These are phyloP conservation scores for Sebastes wilsoni DNA, from an alignment of 2,797 vertebrate genomes.

Conservation along the genomic window DNA sequence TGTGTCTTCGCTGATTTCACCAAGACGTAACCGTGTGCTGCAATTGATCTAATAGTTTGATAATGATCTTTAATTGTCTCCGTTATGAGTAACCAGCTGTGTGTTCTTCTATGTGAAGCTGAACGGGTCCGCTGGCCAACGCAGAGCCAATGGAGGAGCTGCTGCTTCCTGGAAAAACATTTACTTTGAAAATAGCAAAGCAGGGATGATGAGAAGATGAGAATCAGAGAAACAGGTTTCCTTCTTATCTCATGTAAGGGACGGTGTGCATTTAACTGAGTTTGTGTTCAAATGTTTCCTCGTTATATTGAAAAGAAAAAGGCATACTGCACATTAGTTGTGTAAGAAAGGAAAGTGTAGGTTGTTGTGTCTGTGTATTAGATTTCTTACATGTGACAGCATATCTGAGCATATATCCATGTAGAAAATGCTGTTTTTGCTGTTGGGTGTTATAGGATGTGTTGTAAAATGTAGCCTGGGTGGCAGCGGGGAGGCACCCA, in stretches of 20 bases:
- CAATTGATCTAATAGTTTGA: not conserved
- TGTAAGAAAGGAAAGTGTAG: not conserved
- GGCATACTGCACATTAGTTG: not conserved
- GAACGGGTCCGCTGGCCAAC: not conserved
- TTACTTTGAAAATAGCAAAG: not conserved
- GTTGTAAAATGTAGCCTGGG: not conserved
- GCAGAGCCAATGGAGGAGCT: not conserved
- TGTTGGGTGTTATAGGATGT: not conserved
- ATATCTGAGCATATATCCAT: not conserved
- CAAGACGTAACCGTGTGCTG: not conserved
- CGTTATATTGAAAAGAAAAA: not conserved
- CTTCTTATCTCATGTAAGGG: not conserved
- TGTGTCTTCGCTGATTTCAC: not conserved
- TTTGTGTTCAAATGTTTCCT: not conserved
- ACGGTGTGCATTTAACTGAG: not conserved
- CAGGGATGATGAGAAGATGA: conserved; percentile 1
- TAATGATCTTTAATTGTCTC: not conserved
- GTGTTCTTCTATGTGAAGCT: not conserved
- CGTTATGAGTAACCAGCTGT: not conserved
- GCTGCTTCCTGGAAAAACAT: not conserved
- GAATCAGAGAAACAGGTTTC: not conserved
- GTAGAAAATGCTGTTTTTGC: not conserved
- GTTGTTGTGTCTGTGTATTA: not conserved
- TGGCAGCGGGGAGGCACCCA: conserved; percentile 66
- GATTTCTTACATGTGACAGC: not conserved